phyloP scores from a whole-genome alignment of 30 jellyfish, hydroid and myxozoan species.

The Hydra vulgaris region DNA sequence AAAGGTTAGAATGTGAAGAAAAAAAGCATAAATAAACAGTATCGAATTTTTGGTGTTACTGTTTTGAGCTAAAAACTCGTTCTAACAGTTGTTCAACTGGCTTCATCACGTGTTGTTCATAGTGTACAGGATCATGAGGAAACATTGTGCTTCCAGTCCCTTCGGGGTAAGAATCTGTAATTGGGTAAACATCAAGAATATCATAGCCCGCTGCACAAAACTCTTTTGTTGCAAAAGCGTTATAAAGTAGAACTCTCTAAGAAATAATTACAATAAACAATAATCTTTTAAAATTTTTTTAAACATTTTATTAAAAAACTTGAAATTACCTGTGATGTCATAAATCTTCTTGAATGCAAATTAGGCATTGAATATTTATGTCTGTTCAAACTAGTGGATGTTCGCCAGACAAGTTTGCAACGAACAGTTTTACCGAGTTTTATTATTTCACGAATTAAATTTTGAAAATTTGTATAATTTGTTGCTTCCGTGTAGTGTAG shows the following conservation, averaged over 20 bases:
- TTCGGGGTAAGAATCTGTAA: conserved; percentile 87
- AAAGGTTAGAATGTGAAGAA: too few relatives aligned
- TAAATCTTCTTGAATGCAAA: conserved; percentile 82
- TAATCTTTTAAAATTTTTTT: background rate
- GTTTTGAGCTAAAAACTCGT: conserved; percentile 32
- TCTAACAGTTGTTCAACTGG: conserved; percentile 81
- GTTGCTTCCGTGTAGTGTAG: conserved; percentile 75
- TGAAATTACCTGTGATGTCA: conserved; percentile 66
- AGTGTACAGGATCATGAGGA: conserved; percentile 88
- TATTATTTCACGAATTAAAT: conserved; percentile 38
- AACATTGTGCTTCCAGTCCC: conserved; percentile 86
- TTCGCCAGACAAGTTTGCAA: conserved; percentile 72
- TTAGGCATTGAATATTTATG: conserved; percentile 84
- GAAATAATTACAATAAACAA: background rate
- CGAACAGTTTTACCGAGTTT: conserved; percentile 16
- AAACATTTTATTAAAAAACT: background rate
- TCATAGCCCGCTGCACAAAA: conserved; percentile 78
- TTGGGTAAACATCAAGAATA: conserved; percentile 80
- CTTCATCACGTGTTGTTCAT: conserved; percentile 48
- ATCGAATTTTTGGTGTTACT: background rate
- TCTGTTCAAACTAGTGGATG: conserved; percentile 74
- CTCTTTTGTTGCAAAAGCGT: conserved; percentile 83
- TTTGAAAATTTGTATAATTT: conserved; percentile 55
- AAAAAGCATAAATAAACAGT: too few relatives aligned
- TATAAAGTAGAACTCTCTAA: conserved; percentile 80